Base-by-base conservation (phyloP, 2,113 vertebrate species). In the Heterotilapia buettikoferi region DNA sequence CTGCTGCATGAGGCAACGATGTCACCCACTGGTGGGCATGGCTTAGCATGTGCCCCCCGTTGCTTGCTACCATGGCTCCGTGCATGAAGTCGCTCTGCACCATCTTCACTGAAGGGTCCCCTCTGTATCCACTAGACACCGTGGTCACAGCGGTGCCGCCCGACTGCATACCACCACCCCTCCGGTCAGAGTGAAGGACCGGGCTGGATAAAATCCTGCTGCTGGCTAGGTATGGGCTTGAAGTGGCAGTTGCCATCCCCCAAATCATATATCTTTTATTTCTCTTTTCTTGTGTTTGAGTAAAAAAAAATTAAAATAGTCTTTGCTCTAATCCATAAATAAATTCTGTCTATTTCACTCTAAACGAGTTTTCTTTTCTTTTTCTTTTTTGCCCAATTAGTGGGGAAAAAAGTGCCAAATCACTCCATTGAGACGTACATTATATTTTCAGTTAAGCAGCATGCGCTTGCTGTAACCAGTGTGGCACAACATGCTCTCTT, bases 11-110 rank as follows among this genome's bases (percentile, higher is more conserved):
- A 73, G 98, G 98, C 94, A 99, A 92, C 84, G 98, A 97, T 84
- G 98, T 98, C 86, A 99, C 97, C 98, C 98, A 99, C 97, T 98
- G 98, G 95, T 98, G 98, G 84, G 98, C 97, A 96, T 98, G 98
- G 97, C 97, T 98, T 76, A 98, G 94, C 98, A 98, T 98, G 96
- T 98, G 98, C 66, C 98, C 97, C 88, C 98, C 98, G 96, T 98
- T 99, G 94, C 97, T 97, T 88, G 97, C 97, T 86, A 97, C 97
- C 97, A 99, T 98, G 92, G 97, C 97, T 87, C 98, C 98, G 93
- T 97, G 98, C 98, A 98, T 98, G 96, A 98, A 98, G 96, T 98
- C 98, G 93, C 97, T 98, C 95, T 98, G 98, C 86, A 98, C 97
- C 98, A 98, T 98, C 96, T 99, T 98, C 52, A 96, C 96, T 2